Evolutionary conservation across 2,888 invertebrate species (phyloP), one percentile per base, ranked within the genome.

Genomic region (Drosophila mimetica): DNA sequence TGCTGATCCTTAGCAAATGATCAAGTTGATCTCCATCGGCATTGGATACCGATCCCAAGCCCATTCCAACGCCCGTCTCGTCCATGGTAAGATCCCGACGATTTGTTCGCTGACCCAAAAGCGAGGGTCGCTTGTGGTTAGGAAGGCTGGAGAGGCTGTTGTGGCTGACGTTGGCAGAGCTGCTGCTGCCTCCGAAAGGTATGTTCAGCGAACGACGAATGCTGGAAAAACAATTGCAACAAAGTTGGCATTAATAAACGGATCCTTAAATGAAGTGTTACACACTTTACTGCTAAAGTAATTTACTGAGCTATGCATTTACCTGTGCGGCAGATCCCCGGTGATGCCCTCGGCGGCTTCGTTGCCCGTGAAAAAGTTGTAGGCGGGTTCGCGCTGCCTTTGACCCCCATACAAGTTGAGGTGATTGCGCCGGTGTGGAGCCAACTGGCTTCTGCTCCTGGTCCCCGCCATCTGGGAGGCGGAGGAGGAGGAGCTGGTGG

Each of bases 131-230:
- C 53, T 74, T 78, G 20, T 76, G 69, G 18, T 67, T 71, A 28
- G 54, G 32, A 60, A 51, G 63, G 25, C n/a, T 34, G 34, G 30
- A 91, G 32, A 14, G 86, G 74, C 59, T 84, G 86, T 36, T 87
- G 86, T 20, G 84, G 69, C 57, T 86, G 44, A 6, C 22, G 22
- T 13, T 22, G 14, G 22, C 18, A 18, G 22, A 14, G 48, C n/a
- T 51, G 14, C n/a, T 51, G 14, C 16, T 34, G 28, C 80, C 76
- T 51, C 81, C 76, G 52, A 86, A 65, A 42, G 86, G 88, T 53
- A 91, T 89, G 74, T 91, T 91, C 53, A 91, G 71, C 42, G 80
- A 87, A 30, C 90, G 90, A 9, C 91, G 87, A 22, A 89, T 87
- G 65, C 91, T 91, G 46, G 25, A 60, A 70, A 32, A 60, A 70